Conservation (phyloP, 2,888 invertebrate species). For the Rotaria socialis region DNA sequence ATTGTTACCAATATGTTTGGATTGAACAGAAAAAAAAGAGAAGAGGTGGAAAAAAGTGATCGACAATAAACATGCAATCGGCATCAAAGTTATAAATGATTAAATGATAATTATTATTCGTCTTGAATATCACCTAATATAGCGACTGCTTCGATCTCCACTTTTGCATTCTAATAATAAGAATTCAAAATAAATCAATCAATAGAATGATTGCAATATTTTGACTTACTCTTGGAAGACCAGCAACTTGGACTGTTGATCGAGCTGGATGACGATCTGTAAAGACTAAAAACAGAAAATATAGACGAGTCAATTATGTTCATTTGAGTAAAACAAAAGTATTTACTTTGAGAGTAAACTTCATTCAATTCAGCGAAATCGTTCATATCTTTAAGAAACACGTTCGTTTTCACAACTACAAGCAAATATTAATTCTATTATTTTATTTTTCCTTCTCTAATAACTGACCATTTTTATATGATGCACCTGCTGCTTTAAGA, state of each 20-base stretch:
- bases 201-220: neutral
- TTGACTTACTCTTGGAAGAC: conserved; percentile 36
- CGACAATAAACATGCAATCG: neutral
- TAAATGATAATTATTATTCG: neutral
- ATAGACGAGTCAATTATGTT: neutral
- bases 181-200: neutral
- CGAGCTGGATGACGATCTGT: conserved; percentile 75
- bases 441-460: neutral
- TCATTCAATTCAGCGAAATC: conserved; percentile 77
- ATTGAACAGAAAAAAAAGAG: neutral
- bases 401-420: conserved; percentile 75
- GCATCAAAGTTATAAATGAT: neutral
- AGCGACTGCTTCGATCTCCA: conserved; percentile 83
- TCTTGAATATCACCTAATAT: neutral
- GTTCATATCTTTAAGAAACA: conserved; percentile 74
- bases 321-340: no score
- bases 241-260: conserved; percentile 63
- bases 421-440: neutral
- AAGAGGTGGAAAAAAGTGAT: neutral
- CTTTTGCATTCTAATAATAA: conserved; percentile 50
- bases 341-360: conserved; percentile 67
- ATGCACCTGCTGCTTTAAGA: conserved; percentile 66
- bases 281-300: conserved; percentile 64
- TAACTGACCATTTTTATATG: conserved; percentile 53
- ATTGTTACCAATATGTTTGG: neutral